Evolutionary conservation across 2,888 invertebrate species (phyloP), one percentile per base, ranked within the genome.

Genomic region (Aporophyla nigra): DNA sequence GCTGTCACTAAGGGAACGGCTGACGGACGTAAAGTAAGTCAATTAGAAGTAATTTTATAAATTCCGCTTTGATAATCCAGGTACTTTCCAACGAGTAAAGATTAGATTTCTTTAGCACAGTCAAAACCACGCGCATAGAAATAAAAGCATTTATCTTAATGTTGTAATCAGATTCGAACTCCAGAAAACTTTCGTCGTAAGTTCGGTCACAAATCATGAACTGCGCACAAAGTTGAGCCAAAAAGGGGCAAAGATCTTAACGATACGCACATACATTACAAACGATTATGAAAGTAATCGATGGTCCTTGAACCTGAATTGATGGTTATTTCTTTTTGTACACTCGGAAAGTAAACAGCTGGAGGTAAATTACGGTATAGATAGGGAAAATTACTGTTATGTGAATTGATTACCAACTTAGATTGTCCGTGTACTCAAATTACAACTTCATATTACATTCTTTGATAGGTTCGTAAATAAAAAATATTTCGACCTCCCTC

Each of bases 71-170:
- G 14, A n/a, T 62, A 62, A 62, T 43, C 10, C 16, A 63, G 16
- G 9, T 43, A n/a, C 16, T 5, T n/a, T 24, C 19, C 4, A 40
- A 24, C 3, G 19, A 70, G 24, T 5, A 49, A 51, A 56, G n/a
- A 16, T 49, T n/a, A 40, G 5, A 33, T 59, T 71, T 33, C 51
- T 40, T 58, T n/a, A 49, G 33, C 46, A 10, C 49, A 53, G 63
- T 68, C 58, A 69, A 78, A 83, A 69, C 78, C 78, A 59, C 65
- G 59, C 78, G 43, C 49, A 61, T 66, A 33, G 54, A 78, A 83
- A 83, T 78, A 70, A 83, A 73, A 83, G 49, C 80, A 78, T 83
- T 70, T 78, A 80, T 80, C 84, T 83, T 67, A 68, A 69, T 10
- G 54, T 24, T 68, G 33, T 70, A 78, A 80, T 80, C 84, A 33